Base-by-base conservation (phyloP, 1,140 invertebrate genomes). In the Megalopta genalis region DNA sequence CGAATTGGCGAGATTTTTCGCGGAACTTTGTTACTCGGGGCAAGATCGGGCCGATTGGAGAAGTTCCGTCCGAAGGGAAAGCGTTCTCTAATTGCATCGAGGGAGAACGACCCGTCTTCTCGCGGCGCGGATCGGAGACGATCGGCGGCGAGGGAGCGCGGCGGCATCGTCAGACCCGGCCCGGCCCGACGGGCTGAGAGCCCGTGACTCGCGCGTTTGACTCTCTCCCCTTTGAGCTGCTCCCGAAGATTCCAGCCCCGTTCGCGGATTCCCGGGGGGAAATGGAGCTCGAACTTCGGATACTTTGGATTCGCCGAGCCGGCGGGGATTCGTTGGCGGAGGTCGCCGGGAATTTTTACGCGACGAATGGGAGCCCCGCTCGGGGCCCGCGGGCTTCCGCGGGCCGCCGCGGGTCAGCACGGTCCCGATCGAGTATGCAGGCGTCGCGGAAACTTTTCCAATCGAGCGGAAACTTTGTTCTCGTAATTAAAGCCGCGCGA, bases 401-500 rank as follows among this genome's bases (percentile, higher is more conserved):
- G 49, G 49, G 3, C 14, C 14, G 5, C 49, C 49, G 49, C 16
- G 49, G 14, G 14, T 5, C 49, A 21, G 49, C 18, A 2, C 16
- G 49, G 39, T 72, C n/a, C 7, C 86, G 90, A 91, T 92, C 89
- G 87, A 87, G 88, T 92, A 92, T 92, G 90, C 90, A 88, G 74
- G 87, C 90, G 76, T 91, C 88, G 90, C 90, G 84, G 81, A 92
- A 93, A 93, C 91, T 93, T 93, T 92, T 92, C 91, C 91, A 92
- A 92, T 92, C 89, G 90, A 84, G 89, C 85, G 84, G 86, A 88
- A 93, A 93, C 91, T 92, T 92, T 92, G 90, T 92, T 92, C 90
- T 85, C 90, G 91, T 92, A 92, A 93, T 93, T 93, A 93, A 93
- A 92, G 89, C 88, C 85, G 88, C 88, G 90, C 90, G 91, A 92